These are phyloP conservation scores for Anthrax anthrax DNA, from an alignment of 2,888 invertebrate genomes.

Conservation along the genomic window DNA sequence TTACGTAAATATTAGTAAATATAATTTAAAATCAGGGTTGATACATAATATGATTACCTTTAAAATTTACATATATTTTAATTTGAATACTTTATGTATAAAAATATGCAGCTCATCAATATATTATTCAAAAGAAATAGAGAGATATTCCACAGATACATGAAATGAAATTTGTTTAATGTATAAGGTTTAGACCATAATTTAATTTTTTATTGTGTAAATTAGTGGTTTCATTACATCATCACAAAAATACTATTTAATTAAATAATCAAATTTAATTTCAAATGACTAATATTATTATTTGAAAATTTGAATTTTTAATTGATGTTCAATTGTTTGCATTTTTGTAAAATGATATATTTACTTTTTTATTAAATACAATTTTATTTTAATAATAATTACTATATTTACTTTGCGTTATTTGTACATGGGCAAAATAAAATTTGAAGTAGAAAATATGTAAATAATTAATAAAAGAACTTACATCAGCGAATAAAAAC, in stretches of 20 bases:
- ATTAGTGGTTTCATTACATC: slow-evolving; percentile 8
- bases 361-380: neutral
- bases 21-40: slow-evolving; percentile 5
- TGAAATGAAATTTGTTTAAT: no score
- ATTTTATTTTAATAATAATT: no score
- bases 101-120: no score
- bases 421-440: no score
- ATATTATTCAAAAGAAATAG: no score
- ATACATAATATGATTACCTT: neutral
- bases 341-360: slow-evolving; percentile 1
- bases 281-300: neutral
- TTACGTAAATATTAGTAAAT: slow-evolving; percentile 5
- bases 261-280: slow-evolving; percentile 6
- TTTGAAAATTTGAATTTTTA: slow-evolving; percentile 1
- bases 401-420: no score
- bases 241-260: slow-evolving; percentile 1
- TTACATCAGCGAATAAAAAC: no score
- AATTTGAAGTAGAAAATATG: no score
- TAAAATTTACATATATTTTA: no score
- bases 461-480: no score
- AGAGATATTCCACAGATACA: no score
- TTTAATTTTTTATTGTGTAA: slow-evolving; percentile 2
- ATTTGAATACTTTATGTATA: neutral
- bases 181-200: neutral
- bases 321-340: slow-evolving; percentile 5